Evolutionary conservation across 64 coral and sea anemone genomes (phyloP).

Genomic region (Dendronephthya gigantea): DNA sequence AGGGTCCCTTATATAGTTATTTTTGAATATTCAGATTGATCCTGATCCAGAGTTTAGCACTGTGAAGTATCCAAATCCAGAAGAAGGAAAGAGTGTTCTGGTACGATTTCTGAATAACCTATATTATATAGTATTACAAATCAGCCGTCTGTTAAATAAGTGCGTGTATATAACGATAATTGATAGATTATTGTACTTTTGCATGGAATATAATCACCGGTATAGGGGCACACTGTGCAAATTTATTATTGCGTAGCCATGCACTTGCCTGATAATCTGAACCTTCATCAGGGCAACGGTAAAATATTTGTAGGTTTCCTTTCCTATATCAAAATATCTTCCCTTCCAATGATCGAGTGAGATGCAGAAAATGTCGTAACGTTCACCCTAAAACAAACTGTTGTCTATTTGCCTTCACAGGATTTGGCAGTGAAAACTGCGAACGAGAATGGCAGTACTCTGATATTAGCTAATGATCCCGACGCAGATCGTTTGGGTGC

Average conservation of each 20-base stretch:
- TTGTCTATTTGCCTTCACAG: not conserved
- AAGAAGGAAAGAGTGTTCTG: slow-evolving; percentile 94
- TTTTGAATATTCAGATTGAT: slow-evolving; percentile 50
- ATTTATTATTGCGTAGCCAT: too few species aligned
- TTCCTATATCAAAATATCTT: too few species aligned
- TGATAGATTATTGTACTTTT: too few species aligned
- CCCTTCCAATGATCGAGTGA: too few species aligned
- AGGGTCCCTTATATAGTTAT: too few species aligned
- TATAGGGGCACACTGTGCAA: too few species aligned
- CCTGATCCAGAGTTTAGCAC: slow-evolving; percentile 86
- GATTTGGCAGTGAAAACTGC: not conserved
- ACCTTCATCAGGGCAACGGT: too few species aligned
- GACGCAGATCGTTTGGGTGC: not conserved
- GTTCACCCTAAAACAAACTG: not conserved
- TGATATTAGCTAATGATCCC: not conserved
- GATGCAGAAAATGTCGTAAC: not conserved
- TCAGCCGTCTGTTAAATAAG: not conserved
- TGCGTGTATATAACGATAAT: too few species aligned
- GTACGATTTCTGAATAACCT: not conserved
- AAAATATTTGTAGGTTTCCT: too few species aligned
- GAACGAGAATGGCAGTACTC: not conserved
- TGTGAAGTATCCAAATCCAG: slow-evolving; percentile 90
- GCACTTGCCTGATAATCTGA: too few species aligned
- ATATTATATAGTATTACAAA: not conserved
- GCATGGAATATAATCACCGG: too few species aligned